These are phyloP conservation scores for Pangasius larnaudii DNA, from an alignment of 2,797 vertebrate species.

Conservation along the genomic window DNA sequence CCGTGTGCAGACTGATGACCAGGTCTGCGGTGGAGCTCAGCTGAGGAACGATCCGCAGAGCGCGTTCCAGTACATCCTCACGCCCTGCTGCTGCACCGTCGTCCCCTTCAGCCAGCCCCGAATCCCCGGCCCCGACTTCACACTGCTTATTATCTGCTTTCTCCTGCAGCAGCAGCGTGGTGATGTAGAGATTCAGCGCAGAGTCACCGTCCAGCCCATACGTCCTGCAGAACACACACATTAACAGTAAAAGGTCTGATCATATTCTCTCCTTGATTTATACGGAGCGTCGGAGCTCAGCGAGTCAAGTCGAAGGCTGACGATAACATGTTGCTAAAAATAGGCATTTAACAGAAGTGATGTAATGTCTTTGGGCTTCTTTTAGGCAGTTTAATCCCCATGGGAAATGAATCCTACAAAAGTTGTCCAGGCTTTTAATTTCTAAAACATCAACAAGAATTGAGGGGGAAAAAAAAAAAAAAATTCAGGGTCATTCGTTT, in stretches of 20 bases:
- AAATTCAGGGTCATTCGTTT: background rate
- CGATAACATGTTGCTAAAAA: background rate
- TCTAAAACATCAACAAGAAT: background rate
- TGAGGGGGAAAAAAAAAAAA: background rate
- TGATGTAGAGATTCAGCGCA: conserved; percentile 91
- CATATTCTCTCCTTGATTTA: background rate
- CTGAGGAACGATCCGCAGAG: conserved; percentile 83
- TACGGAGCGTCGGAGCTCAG: background rate
- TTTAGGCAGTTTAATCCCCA: background rate
- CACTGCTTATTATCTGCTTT: conserved; percentile 65
- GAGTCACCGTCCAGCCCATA: conserved; percentile 85
- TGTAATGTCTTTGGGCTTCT: background rate
- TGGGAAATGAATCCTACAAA: too few species aligned
- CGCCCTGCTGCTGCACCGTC: conserved; percentile 62
- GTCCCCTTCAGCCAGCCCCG: conserved; percentile 26
- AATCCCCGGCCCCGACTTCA: background rate
- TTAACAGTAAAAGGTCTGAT: background rate
- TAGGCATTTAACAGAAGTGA: background rate
- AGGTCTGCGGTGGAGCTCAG: conserved; percentile 81
- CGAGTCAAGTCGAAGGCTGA: background rate
- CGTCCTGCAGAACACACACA: conserved; percentile 71
- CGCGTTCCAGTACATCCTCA: conserved; percentile 74
- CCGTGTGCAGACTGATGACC: conserved; percentile 80
- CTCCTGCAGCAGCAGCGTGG: conserved; percentile 84
- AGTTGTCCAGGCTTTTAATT: background rate